Conservation (phyloP, 2,797 vertebrate genomes). For the Loriculus beryllinus region DNA sequence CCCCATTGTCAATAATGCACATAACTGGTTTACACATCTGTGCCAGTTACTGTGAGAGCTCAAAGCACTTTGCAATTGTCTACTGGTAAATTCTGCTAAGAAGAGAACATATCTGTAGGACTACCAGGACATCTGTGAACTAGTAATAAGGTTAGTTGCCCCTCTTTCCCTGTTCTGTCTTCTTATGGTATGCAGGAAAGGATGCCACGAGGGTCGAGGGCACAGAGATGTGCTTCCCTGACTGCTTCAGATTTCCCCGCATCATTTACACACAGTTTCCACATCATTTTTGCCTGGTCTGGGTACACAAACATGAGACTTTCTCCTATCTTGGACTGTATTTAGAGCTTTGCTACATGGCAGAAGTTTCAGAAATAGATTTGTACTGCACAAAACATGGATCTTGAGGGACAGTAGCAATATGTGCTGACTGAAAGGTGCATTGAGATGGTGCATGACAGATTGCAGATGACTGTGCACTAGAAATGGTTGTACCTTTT, state of each 20-base stretch:
- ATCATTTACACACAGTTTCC: not conserved
- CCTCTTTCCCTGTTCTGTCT: not conserved
- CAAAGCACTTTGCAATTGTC: not conserved
- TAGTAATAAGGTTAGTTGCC: not conserved
- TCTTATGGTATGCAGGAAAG: fast-evolving
- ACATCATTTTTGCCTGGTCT: not conserved
- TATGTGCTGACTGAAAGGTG: fast-evolving
- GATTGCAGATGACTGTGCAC: not conserved
- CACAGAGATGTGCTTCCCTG: not conserved
- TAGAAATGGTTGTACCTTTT: not conserved
- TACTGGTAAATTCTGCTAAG: not conserved
- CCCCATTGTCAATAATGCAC: fast-evolving
- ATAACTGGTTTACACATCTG: fast-evolving
- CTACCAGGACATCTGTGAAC: fast-evolving
- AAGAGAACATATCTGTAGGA: fast-evolving
- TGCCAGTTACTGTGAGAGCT: fast-evolving
- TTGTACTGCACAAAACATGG: fast-evolving
- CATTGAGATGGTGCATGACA: fast-evolving
- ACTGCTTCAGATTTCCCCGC: fast-evolving
- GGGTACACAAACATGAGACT: not conserved
- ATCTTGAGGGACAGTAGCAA: not conserved
- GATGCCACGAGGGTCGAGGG: not conserved
- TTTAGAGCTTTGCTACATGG: fast-evolving
- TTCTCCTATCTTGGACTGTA: not conserved
- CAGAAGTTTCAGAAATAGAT: not conserved